phyloP scores from a whole-genome alignment of 2,888 invertebrate species.

The Calameuta pallipes region DNA sequence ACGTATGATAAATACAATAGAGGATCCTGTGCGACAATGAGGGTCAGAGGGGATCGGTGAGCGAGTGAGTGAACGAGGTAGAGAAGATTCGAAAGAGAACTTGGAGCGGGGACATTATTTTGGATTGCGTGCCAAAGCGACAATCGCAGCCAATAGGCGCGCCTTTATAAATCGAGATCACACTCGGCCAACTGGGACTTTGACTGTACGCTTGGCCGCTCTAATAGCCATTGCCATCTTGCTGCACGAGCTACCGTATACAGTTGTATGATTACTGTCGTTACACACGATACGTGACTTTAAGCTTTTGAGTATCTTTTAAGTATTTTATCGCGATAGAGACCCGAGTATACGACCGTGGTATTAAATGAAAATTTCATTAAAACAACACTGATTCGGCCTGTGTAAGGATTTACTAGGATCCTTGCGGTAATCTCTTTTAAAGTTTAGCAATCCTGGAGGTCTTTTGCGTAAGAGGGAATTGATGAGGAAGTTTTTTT shows the following conservation, averaged over 20 bases:
- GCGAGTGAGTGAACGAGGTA: neutral
- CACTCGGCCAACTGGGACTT: slow-evolving; percentile 3
- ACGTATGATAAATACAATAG: slow-evolving; percentile 30
- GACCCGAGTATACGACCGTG: neutral
- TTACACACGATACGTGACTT: neutral
- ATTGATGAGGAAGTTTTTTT: neutral
- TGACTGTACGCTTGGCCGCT: neutral
- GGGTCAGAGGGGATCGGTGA: slow-evolving; percentile 14
- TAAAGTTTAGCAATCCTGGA: neutral
- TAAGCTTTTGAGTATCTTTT: neutral
- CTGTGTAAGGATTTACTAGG: neutral
- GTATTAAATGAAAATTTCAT: neutral
- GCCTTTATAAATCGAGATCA: slow-evolving; percentile 17
- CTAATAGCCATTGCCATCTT: slow-evolving; percentile 13
- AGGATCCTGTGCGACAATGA: slow-evolving; percentile 8
- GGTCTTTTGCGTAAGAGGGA: neutral
- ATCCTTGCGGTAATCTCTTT: neutral
- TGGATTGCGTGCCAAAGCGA: slow-evolving; percentile 21
- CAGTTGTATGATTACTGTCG: neutral
- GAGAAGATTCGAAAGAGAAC: neutral
- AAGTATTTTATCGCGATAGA: neutral
- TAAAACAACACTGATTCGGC: neutral
- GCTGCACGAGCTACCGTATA: neutral
- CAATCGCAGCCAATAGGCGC: slow-evolving; percentile 20
- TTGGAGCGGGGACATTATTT: neutral